Base-by-base conservation (phyloP, 2,113 vertebrate genomes). In the Prionailurus viverrinus region DNA sequence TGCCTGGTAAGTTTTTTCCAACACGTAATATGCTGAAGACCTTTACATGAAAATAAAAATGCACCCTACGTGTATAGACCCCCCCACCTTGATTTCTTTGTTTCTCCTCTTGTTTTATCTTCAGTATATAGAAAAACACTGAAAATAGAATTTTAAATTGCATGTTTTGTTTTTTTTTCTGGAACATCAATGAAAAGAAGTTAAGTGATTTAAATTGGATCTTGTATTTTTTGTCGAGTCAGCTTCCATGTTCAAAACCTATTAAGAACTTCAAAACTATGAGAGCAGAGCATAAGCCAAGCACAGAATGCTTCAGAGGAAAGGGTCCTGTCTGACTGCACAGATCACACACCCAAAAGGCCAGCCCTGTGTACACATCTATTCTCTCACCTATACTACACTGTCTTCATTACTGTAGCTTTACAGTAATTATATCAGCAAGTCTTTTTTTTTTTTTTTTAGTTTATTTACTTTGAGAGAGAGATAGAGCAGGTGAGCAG, bases 361-460 rank as follows among this genome's bases (percentile, higher is more conserved):
- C 5, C 61, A n/a, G 19, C 10, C 18, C 15, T 16, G 16, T n/a
- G 1, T 0, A 1, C 5, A 12, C 29, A 1, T 21, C 14, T 71
- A 0, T 39, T 13, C 23, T 84, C 21, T 74, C 5, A 55, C 27
- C 10, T 33, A 25, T 3, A 16, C 21, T 48, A 53, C 41, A 10
- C 15, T 18, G 16, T 58, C 65, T 73, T 58, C 65, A 16, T 65
- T 89, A 18, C 13, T 76, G 29, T 33, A 73, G 19, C 33, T 95
- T 78, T 63, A 21, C 1, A 55, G 61, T 79, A 53, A 79, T 36
- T 66, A 79, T 11, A 51, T 36, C 21, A 90, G 15, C 63, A 61
- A 79, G 21, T 71, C 36, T 51, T 58, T 2, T 51, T 51, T 12
- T 51, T 51, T 12, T 51, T 51, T 14, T 58, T 58, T 58, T 58